Conservation (phyloP, 2,797 vertebrate genomes). For the Protosalanx chinensis region DNA sequence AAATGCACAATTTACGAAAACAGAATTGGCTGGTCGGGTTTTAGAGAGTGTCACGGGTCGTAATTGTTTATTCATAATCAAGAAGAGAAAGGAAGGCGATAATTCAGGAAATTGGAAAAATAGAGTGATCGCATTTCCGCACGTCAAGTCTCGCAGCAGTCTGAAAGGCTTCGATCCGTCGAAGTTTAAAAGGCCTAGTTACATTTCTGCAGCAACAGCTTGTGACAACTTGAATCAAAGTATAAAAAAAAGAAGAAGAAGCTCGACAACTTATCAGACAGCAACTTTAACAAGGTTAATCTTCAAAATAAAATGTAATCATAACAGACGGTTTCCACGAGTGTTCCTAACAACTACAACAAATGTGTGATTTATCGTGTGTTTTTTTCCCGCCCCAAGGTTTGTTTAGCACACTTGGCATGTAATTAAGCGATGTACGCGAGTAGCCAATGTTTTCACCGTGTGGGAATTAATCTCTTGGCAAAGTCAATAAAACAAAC, state of each 20-base stretch:
- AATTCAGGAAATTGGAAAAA: constrained; percentile 47
- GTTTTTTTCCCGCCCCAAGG: neutral
- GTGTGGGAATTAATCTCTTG: constrained; percentile 32
- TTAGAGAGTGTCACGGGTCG: constrained; percentile 58
- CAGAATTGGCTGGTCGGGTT: constrained; percentile 62
- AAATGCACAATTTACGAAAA: constrained; percentile 75
- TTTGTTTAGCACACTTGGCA: constrained; percentile 38
- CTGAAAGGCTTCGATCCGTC: constrained; percentile 2
- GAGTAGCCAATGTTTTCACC: constrained; percentile 43
- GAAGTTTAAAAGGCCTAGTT: constrained; percentile 1
- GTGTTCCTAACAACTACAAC: constrained; percentile 11
- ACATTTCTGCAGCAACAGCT: neutral
- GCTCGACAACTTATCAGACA: neutral
- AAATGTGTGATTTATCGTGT: constrained; percentile 5
- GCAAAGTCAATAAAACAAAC: constrained; percentile 20
- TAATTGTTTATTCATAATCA: constrained; percentile 68
- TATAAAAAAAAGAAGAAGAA: neutral
- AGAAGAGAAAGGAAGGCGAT: constrained; percentile 48
- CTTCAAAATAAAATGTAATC: constrained; percentile 41
- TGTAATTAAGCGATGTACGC: constrained; percentile 54
- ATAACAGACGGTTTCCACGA: constrained; percentile 21
- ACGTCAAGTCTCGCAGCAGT: neutral
- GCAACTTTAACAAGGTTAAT: constrained; percentile 23
- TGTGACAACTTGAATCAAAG: neutral
- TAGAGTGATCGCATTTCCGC: constrained; percentile 25